Base-by-base conservation (phyloP, 2,888 invertebrate genomes). In the Cantharis rufa region DNA sequence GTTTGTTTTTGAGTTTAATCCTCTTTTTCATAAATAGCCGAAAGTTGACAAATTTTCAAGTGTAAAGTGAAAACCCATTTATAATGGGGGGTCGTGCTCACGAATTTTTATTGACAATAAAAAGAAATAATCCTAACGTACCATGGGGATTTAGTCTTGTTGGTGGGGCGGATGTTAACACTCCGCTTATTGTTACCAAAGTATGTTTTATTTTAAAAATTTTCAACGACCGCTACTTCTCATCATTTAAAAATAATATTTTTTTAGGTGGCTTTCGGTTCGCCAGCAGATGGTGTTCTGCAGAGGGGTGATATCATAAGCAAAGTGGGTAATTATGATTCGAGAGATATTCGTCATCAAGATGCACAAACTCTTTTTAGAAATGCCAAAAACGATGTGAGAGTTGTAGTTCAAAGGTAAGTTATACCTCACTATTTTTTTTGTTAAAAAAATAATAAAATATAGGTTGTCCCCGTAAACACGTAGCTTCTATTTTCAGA, bases 331-430 rank as follows among this genome's bases (percentile, higher is more conserved):
- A 96, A 95, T 86, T 95, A 95, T 89, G 97, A 97, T 89, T 93
- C 95, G 69, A 91, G 95, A 78, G 94, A 95, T 86, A 90, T 98
- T 85, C 92, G 96, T 84, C 98, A 98, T 86, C 94, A 96, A 87
- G 96, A 97, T 89, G 98, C 97, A 74, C 96, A 96, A 89, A 94
- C 93, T 86, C 91, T 96, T 80, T 96, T 96, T 88, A 93, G 92
- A 88, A 94, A 94, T 86, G 94, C 96, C 80, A 93, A 93, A 78
- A 94, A 93, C 86, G 92, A 93, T 84, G 94, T 96, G 85, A 92
- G 92, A 87, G 90, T 96, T 81, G 95, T 94, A 81, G 92, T 96
- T 78, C 95, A 96, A 89, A 94, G 96, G 96, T 94, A 89, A 85
- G 72, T 66, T 9, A 66, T 69, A 21, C 18, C 24, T 21, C 10